Evolutionary conservation across 2,113 vertebrate species (phyloP).

Genomic region (Sarotherodon lohbergeri): DNA sequence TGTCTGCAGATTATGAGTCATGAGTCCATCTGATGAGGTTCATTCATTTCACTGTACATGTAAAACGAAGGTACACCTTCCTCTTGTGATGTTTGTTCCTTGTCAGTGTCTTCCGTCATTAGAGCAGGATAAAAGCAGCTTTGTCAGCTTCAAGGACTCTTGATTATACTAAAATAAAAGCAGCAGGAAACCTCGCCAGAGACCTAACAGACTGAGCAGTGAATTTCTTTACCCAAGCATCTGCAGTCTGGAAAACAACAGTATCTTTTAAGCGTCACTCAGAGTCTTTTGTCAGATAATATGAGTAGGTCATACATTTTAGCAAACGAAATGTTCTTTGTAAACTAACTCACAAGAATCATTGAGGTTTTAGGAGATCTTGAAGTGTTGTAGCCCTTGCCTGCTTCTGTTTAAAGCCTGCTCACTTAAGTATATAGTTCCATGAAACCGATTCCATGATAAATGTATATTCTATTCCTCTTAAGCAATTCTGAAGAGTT

Average conservation of each 20-base stretch:
- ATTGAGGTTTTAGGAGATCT: background rate
- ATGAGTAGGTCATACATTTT: background rate
- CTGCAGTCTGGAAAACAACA: slow-evolving; percentile 14
- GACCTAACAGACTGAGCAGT: slow-evolving; percentile 2
- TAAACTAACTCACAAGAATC: background rate
- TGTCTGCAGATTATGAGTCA: slow-evolving; percentile 22
- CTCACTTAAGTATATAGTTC: background rate
- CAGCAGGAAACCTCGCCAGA: slow-evolving; percentile 1
- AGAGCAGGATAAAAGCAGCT: slow-evolving; percentile 25
- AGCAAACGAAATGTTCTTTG: background rate
- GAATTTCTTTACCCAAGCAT: slow-evolving; percentile 6
- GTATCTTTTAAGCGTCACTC: background rate
- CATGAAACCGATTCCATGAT: background rate
- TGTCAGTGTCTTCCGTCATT: slow-evolving; percentile 21
- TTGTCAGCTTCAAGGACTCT: slow-evolving; percentile 31
- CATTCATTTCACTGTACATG: slow-evolving; percentile 1
- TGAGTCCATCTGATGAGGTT: slow-evolving; percentile 9
- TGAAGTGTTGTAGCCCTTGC: background rate
- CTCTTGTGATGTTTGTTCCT: slow-evolving; percentile 17
- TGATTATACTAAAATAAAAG: slow-evolving; percentile 50
- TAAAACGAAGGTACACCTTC: background rate
- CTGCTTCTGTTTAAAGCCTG: background rate
- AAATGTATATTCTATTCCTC: background rate
- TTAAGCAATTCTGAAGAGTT: background rate
- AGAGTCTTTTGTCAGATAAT: background rate